phyloP scores from a whole-genome alignment of 2,113 vertebrate genomes.

The Cervus canadensis region DNA sequence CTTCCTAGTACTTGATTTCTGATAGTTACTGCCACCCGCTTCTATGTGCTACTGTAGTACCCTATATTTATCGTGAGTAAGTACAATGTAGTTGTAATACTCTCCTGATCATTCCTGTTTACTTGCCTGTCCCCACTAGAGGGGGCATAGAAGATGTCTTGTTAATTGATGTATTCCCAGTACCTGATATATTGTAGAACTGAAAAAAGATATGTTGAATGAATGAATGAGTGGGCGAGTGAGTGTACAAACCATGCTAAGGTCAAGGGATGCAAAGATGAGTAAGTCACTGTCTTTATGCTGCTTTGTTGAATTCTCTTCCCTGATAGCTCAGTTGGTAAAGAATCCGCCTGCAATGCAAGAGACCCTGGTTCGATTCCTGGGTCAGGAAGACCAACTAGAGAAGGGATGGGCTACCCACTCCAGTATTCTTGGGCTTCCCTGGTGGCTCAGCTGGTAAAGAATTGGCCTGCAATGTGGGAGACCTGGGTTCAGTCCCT shows the following conservation, averaged over 20 bases:
- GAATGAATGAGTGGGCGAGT: neutral
- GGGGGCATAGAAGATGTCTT: neutral
- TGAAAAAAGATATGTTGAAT: neutral
- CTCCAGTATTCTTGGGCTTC: neutral
- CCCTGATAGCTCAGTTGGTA: neutral
- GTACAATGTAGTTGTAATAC: neutral
- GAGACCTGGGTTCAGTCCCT: neutral
- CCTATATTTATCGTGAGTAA: neutral
- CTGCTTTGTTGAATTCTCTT: neutral
- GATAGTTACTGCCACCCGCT: neutral
- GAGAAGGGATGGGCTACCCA: neutral
- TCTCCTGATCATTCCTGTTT: neutral
- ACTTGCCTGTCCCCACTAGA: neutral
- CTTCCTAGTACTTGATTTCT: neutral
- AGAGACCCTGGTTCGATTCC: neutral
- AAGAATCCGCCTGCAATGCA: neutral
- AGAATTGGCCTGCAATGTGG: neutral
- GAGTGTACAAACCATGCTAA: neutral
- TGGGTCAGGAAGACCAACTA: neutral
- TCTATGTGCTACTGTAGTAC: neutral
- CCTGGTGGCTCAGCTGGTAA: neutral
- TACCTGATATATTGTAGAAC: neutral
- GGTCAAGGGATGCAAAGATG: neutral
- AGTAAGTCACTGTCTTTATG: neutral
- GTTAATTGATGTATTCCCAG: neutral